Evolutionary conservation across 2,797 vertebrate genomes (phyloP), one percentile per base, ranked within the genome.

Genomic region (Pterois miles): DNA sequence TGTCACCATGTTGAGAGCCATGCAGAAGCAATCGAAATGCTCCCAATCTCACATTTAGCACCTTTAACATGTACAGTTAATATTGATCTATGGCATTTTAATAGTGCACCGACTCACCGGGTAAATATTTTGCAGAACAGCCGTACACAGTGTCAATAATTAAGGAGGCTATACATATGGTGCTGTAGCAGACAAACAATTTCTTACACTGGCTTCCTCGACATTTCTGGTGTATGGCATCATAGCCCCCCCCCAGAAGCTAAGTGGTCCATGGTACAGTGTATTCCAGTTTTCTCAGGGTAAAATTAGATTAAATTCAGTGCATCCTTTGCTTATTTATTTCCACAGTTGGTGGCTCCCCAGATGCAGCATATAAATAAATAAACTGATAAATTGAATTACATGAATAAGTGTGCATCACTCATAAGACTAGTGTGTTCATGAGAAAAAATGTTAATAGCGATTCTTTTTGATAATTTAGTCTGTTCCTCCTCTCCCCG

Each of bases 61-160:
- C 43, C 48, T 50, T 50, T 50, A 11, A 50, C 48, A 22, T 7
- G 14, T 73, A 25, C 20, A 75, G 38, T 65, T 86, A 76, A 80
- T 78, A 43, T 52, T 79, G 60, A 92, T 81, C 48, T 60, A 76
- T 78, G 20, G 80, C 9, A 65, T 14, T 50, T 52, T 71, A 50
- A 25, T 50, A 36, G 46, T 69, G 25, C 38, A 71, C 34, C 7
- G 20, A 12, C 70, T 58, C 29, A 81, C 63, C 14, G 65, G 53
- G 48, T 65, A 16, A 77, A 74, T 38, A 34, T 60, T 62, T 63
- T 13, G 60, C 63, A 46, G 25, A 66, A 18, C 53, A 53, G 66
- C 40, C n/a, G 54, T 46, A 27, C 12, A 59, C 10, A 11, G 20
- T 3, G 6, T 64, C 43, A 46, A 3, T 65, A 62, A 59, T 36